Evolutionary conservation across 1,140 invertebrate species (phyloP).

Genomic region (Watersipora subatra): DNA sequence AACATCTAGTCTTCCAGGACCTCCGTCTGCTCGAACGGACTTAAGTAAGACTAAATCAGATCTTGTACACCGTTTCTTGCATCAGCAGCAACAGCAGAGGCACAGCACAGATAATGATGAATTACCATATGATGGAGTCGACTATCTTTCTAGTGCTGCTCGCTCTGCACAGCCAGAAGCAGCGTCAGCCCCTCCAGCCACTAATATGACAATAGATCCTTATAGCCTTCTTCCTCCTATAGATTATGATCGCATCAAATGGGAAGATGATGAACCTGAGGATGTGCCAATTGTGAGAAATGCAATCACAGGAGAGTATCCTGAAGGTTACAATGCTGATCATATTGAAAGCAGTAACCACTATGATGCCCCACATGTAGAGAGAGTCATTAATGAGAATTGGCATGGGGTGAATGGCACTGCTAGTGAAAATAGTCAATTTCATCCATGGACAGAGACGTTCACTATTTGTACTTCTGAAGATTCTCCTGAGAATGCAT

Average conservation of each 20-base stretch:
- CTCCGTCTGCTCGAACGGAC: constrained; percentile 20
- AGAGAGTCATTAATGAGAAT: not conserved
- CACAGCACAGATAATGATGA: too few species aligned
- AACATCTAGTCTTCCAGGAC: constrained; percentile 8
- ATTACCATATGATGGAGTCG: too few species aligned
- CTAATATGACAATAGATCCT: not conserved
- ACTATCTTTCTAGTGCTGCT: too few species aligned
- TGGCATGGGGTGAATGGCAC: not conserved
- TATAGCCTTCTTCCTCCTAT: not conserved
- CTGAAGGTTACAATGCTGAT: not conserved
- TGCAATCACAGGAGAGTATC: not conserved
- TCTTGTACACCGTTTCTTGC: constrained; percentile 47
- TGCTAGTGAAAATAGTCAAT: not conserved
- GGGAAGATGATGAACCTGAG: not conserved
- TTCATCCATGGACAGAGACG: not conserved
- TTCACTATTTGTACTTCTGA: not conserved
- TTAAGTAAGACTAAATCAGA: constrained; percentile 44
- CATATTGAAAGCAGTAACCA: not conserved
- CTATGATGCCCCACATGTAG: not conserved
- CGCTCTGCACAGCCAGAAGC: too few species aligned
- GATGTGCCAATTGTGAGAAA: not conserved
- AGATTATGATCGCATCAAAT: not conserved
- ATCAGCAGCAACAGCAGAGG: too few species aligned
- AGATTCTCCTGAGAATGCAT: not conserved
- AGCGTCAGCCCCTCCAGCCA: too few species aligned